Conservation (phyloP, 2,113 vertebrate species). For the Perccottus glenii region DNA sequence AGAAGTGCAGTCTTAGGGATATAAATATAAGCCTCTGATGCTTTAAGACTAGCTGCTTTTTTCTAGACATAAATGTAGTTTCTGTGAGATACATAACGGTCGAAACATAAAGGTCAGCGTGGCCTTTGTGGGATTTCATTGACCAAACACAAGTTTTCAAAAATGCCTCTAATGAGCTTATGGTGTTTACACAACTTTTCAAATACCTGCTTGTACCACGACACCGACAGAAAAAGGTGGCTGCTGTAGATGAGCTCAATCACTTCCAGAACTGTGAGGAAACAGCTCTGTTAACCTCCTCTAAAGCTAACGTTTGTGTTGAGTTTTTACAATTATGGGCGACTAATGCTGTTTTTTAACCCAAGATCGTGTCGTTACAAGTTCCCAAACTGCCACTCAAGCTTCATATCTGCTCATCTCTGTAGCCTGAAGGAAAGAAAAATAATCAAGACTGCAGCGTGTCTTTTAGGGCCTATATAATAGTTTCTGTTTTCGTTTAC, state of each 20-base stretch:
- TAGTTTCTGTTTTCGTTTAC: conserved; percentile 7
- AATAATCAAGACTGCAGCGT: background rate
- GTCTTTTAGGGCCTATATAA: conserved; percentile 25
- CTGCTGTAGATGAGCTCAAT: background rate
- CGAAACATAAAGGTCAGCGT: conserved; percentile 2
- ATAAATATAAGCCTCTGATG: no score
- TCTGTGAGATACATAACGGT: no score
- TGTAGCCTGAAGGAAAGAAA: no score
- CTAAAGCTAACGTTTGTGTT: background rate
- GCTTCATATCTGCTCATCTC: background rate
- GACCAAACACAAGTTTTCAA: conserved; percentile 26
- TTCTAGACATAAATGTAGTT: no score
- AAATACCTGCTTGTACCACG: conserved; percentile 5
- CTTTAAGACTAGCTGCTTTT: no score
- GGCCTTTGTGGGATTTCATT: conserved; percentile 5
- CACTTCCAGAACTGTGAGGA: background rate
- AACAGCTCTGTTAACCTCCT: no score
- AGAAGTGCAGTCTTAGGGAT: no score
- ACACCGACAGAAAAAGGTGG: background rate
- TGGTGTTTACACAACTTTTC: conserved; percentile 42
- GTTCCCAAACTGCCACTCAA: background rate
- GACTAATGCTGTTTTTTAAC: background rate
- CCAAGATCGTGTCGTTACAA: background rate
- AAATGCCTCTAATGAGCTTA: conserved; percentile 43
- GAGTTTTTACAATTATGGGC: background rate